These are phyloP conservation scores for Abramis brama DNA, from an alignment of 2,113 vertebrate genomes.

Conservation along the genomic window DNA sequence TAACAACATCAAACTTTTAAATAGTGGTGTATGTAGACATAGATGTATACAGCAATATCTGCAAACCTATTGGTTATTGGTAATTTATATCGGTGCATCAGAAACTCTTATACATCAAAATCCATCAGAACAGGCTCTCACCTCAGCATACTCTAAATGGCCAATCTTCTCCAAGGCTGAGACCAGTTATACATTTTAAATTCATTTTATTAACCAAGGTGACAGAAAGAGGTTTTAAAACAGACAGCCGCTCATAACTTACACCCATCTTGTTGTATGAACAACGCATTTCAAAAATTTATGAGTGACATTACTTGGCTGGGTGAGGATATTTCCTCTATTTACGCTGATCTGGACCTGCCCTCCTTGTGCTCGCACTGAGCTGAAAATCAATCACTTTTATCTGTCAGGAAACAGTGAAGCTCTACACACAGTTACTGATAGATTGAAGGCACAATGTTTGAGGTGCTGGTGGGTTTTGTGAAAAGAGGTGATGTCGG, in stretches of 20 bases:
- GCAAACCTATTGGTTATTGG: background rate
- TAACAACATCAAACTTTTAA: no score
- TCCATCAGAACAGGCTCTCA: conserved; percentile 12
- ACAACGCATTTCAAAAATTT: conserved; percentile 44
- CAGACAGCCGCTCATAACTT: conserved; percentile 40
- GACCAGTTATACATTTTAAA: conserved; percentile 20
- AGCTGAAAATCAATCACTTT: conserved; percentile 40
- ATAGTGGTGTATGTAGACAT: background rate
- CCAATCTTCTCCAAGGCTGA: conserved; percentile 39
- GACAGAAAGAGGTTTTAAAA: conserved; percentile 42
- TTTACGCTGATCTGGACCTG: conserved; percentile 33
- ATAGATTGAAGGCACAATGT: background rate
- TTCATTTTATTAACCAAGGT: conserved; percentile 43
- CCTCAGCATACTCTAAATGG: conserved; percentile 24
- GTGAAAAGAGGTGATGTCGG: background rate
- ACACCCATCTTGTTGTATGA: conserved; percentile 39
- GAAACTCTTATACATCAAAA: background rate
- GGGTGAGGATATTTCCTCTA: conserved; percentile 28
- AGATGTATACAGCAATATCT: background rate
- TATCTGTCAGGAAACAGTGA: conserved; percentile 19
- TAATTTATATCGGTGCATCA: background rate
- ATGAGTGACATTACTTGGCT: conserved; percentile 39
- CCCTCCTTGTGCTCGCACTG: background rate
- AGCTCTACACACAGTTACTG: conserved; percentile 20
- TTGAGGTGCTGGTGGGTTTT: background rate